A percentile compares a stretch with the other conserved stretches of the same genome.
phyloP scores from a whole-genome alignment of 2,113 vertebrate species.

The Silurus glanis region DNA sequence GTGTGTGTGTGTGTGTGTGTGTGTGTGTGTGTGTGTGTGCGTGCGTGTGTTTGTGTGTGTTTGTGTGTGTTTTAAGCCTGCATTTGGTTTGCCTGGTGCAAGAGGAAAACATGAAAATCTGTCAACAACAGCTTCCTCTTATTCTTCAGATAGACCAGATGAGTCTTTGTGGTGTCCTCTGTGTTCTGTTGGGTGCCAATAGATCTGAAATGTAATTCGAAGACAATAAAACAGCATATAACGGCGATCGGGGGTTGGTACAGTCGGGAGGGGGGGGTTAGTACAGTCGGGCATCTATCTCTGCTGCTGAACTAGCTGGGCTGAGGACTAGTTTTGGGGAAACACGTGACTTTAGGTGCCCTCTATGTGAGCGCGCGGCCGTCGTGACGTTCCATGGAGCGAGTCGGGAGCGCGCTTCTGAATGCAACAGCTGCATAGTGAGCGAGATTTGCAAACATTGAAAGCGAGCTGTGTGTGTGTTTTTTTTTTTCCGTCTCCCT shows the following conservation, averaged over 20 bases:
- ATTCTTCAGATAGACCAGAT: not conserved
- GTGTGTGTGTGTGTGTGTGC: not conserved
- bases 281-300: not conserved
- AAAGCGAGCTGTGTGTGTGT: slow-evolving; percentile 57
- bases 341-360: slow-evolving; percentile 52
- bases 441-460: slow-evolving; percentile 63
- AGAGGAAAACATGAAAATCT: not conserved
- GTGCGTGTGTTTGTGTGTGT: too few relatives aligned
- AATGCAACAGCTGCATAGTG: slow-evolving; percentile 76
- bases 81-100: not conserved
- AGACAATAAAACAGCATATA: not conserved
- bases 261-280: too few relatives aligned
- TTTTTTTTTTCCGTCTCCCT: not conserved
- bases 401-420: slow-evolving; percentile 61
- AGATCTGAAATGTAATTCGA: not conserved
- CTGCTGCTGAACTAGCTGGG: not conserved
- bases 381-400: slow-evolving; percentile 51
- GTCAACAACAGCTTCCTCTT: slow-evolving; percentile 14
- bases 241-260: not conserved
- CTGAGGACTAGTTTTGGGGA: slow-evolving; percentile 37
- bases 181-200: not conserved
- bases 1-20: not conserved
- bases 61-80: not conserved
- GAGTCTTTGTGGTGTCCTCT: not conserved
- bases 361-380: slow-evolving; percentile 65